These are phyloP conservation scores for Calypte anna DNA, from an alignment of 2,113 vertebrate species.

Conservation along the genomic window DNA sequence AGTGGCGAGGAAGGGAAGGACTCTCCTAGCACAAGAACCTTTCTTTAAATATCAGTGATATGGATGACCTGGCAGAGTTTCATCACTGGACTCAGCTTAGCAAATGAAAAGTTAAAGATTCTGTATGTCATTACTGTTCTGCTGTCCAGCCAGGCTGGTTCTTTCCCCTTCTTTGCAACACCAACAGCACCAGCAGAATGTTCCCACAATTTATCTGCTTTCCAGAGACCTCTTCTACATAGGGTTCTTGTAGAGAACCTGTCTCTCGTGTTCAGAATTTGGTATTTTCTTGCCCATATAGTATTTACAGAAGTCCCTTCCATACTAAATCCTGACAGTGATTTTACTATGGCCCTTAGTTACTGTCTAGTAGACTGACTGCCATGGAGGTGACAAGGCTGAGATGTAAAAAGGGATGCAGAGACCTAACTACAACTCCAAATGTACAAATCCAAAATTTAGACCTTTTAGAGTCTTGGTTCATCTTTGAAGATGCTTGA, in stretches of 20 bases:
- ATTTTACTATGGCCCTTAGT: neutral
- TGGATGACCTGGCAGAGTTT: neutral
- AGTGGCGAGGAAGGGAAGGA: neutral
- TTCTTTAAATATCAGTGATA: neutral
- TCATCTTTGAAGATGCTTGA: neutral
- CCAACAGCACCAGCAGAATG: neutral
- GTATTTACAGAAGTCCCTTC: neutral
- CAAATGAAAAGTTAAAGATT: neutral
- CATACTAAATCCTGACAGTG: neutral
- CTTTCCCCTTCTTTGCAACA: neutral
- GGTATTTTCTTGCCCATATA: neutral
- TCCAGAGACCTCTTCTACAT: neutral
- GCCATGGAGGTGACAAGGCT: fast-evolving
- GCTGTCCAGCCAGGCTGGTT: neutral
- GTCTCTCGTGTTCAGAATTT: neutral
- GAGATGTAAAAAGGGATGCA: neutral
- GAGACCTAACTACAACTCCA: neutral
- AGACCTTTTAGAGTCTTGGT: neutral
- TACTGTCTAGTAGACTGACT: neutral
- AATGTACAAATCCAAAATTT: neutral
- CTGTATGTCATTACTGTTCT: neutral
- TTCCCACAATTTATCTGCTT: neutral
- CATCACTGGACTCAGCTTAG: neutral
- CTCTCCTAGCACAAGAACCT: neutral
- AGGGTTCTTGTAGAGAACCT: neutral